Evolutionary conservation across 2,888 invertebrate species (phyloP).

Genomic region (Enoplolaimus lenunculus): DNA sequence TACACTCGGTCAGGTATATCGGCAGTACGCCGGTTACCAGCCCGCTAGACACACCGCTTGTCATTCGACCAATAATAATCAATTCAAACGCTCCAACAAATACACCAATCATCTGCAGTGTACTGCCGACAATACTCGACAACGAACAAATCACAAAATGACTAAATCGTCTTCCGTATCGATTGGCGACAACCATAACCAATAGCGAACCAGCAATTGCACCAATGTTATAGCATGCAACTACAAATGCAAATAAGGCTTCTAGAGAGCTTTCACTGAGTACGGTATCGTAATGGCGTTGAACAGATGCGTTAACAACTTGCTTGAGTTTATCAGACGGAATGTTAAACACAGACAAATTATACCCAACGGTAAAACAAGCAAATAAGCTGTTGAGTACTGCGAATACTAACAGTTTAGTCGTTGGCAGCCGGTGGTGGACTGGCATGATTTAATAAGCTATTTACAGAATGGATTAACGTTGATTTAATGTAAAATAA

Average conservation of each 20-base stretch:
- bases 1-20: constrained; percentile 20
- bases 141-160: constrained; percentile 8
- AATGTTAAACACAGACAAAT: constrained; percentile 14
- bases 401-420: too few relatives aligned
- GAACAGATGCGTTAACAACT: neutral
- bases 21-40: constrained; percentile 15
- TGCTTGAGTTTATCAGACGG: neutral
- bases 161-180: constrained; percentile 14
- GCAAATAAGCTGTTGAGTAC: too few relatives aligned
- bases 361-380: constrained; percentile 10
- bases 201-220: neutral
- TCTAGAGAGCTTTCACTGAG: neutral
- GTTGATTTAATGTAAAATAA: too few relatives aligned
- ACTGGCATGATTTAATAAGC: too few relatives aligned
- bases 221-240: constrained; percentile 5
- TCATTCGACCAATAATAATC: constrained; percentile 15
- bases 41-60: neutral
- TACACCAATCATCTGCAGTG: neutral
- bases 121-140: neutral
- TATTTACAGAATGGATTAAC: too few relatives aligned
- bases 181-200: neutral
- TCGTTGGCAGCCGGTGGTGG: too few relatives aligned
- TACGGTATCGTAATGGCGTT: neutral
- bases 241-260: neutral
- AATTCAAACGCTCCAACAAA: constrained; percentile 9